Evolutionary conservation across 2,888 invertebrate species (phyloP).

Genomic region (Ectemnius cavifrons): DNA sequence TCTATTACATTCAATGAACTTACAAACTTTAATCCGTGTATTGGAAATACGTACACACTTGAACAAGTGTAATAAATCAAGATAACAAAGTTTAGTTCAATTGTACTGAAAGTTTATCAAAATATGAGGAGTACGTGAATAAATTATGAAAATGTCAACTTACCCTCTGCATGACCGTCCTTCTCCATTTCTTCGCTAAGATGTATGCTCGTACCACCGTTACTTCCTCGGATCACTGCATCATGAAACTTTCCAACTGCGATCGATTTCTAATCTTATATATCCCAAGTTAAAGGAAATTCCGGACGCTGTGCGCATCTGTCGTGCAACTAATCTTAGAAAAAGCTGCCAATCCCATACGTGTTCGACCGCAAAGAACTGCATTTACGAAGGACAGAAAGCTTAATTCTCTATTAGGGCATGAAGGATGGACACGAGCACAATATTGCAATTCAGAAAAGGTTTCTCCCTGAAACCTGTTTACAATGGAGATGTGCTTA

Average conservation of each 20-base stretch:
- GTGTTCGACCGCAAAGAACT: conserved; percentile 20
- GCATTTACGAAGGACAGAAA: neutral
- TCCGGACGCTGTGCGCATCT: conserved; percentile 54
- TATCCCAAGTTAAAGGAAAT: conserved; percentile 42
- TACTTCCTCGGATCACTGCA: conserved; percentile 67
- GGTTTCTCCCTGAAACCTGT: no score
- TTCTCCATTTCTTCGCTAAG: conserved; percentile 71
- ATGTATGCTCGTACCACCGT: conserved; percentile 53
- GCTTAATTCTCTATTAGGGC: neutral
- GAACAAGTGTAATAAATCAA: no score
- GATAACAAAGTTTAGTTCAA: no score
- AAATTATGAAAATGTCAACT: conserved; percentile 24
- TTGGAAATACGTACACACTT: no score
- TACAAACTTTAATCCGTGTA: no score
- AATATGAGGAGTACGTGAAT: no score
- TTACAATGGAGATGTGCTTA: no score
- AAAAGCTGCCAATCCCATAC: conserved; percentile 26
- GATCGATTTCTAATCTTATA: conserved; percentile 44
- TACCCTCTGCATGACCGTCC: conserved; percentile 72
- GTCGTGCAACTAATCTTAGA: conserved; percentile 37
- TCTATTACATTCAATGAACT: conserved; percentile 19
- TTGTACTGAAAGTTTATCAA: no score
- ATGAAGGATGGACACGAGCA: no score
- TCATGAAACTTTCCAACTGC: conserved; percentile 66
- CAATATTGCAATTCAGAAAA: no score